A percentile compares a stretch with the other conserved stretches of the same genome.
phyloP scores from a whole-genome alignment of 2,113 vertebrate genomes.

The Miniopterus natalensis region DNA sequence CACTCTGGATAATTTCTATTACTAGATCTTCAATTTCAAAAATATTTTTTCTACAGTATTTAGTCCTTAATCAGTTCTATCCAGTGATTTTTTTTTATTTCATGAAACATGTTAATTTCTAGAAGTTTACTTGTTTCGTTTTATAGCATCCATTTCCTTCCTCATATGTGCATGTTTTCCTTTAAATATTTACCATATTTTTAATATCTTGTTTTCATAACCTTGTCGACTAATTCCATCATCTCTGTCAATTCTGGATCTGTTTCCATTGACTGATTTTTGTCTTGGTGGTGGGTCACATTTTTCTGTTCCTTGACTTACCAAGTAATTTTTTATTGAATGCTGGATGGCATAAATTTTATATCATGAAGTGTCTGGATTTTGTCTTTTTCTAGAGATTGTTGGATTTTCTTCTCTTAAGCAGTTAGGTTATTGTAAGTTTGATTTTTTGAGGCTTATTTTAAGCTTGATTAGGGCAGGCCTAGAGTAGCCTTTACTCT shows the following conservation, averaged over 20 bases:
- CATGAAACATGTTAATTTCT: not conserved
- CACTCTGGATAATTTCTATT: not conserved
- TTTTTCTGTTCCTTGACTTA: conserved; percentile 32
- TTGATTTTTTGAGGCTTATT: not conserved
- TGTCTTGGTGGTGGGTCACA: not conserved
- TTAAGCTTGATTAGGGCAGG: not conserved
- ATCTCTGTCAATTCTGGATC: not conserved
- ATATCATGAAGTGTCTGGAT: not conserved
- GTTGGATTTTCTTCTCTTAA: conserved; percentile 37
- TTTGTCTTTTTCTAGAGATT: conserved; percentile 5
- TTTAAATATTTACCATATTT: conserved; percentile 36
- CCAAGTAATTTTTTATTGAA: conserved; percentile 7
- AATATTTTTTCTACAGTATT: not conserved
- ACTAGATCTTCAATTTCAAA: not conserved
- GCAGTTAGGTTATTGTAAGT: not conserved
- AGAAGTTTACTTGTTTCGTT: not conserved
- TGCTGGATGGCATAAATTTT: not conserved
- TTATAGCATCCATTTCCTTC: conserved; percentile 11
- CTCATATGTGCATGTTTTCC: not conserved
- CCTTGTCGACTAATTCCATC: not conserved
- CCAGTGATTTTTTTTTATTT: not conserved
- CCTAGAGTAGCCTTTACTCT: not conserved
- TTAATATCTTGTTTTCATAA: conserved; percentile 34
- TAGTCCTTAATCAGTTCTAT: not conserved
- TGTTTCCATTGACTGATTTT: not conserved